phyloP scores from a whole-genome alignment of 2,113 vertebrate species.

The Siphamia tubifer region DNA sequence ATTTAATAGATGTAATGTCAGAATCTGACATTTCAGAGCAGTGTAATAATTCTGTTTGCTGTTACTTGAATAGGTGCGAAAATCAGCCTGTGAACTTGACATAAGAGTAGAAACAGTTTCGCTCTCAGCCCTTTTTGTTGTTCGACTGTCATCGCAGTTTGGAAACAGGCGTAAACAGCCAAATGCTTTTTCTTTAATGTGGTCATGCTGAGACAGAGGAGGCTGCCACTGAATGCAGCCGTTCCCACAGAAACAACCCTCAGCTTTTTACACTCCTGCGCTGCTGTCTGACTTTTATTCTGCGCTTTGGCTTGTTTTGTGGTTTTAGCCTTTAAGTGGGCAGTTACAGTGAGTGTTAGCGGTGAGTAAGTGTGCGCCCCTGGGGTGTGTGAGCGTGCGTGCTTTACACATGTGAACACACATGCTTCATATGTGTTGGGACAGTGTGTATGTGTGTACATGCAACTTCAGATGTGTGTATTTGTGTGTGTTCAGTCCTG shows the following conservation, averaged over 20 bases:
- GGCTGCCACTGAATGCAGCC: neutral
- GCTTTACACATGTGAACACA: neutral
- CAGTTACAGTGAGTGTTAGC: slow-evolving; percentile 1
- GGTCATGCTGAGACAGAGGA: neutral
- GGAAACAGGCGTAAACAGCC: no score
- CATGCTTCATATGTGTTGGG: neutral
- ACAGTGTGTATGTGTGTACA: neutral
- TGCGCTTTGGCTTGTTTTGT: slow-evolving; percentile 2
- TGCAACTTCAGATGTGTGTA: no score
- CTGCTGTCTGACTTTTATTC: neutral
- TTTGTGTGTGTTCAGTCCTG: neutral
- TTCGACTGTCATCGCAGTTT: no score
- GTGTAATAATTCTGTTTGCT: no score
- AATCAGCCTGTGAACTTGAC: no score
- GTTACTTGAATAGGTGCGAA: no score
- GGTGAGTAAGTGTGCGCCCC: neutral
- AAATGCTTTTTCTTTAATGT: no score
- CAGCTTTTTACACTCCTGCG: slow-evolving; percentile 8
- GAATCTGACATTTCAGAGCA: no score
- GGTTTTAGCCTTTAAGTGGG: slow-evolving; percentile 18
- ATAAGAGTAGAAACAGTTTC: no score
- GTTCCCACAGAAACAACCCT: neutral
- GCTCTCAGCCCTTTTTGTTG: no score
- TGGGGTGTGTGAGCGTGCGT: neutral
- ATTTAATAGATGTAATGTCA: no score